Conservation (phyloP, 2,888 invertebrate species). For the Eilema depressum region DNA sequence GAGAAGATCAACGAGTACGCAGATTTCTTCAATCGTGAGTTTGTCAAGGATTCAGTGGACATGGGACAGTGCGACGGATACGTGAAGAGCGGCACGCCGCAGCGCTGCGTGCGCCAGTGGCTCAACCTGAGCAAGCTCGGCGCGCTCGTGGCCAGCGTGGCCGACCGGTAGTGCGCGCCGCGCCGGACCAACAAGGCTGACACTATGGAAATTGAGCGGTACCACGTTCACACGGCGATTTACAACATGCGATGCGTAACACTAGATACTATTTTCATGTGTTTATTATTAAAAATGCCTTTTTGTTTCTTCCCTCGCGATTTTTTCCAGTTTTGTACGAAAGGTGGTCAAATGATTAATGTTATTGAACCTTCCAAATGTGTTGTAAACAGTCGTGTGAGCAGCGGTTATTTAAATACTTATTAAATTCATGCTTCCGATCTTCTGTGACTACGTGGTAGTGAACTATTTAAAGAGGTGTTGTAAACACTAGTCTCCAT, state of each 20-base stretch:
- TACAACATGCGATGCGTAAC: conserved; percentile 34
- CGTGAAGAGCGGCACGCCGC: conserved; percentile 19
- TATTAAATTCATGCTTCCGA: conserved; percentile 36
- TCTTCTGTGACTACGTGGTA: conserved; percentile 23
- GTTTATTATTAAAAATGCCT: background rate
- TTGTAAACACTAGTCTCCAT: background rate
- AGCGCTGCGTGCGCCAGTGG: conserved; percentile 62
- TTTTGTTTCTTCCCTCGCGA: background rate
- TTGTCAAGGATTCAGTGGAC: conserved; percentile 24
- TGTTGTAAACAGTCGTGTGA: conserved; percentile 49
- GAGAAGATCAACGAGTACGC: conserved; percentile 67
- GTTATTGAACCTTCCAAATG: background rate
- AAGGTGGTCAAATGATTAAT: background rate
- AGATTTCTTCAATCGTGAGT: conserved; percentile 44
- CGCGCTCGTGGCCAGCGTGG: conserved; percentile 63
- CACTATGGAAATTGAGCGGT: conserved; percentile 37
- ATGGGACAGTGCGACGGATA: conserved; percentile 7
- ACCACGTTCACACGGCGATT: conserved; percentile 36
- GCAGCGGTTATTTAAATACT: conserved; percentile 30
- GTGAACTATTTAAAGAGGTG: background rate
- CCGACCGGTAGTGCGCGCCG: conserved; percentile 66
- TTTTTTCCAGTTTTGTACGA: background rate
- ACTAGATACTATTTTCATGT: background rate
- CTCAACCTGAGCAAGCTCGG: conserved; percentile 69
- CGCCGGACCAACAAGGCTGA: conserved; percentile 36